Conservation (phyloP, 2,797 vertebrate genomes). For the Rhinichthys osculus region DNA sequence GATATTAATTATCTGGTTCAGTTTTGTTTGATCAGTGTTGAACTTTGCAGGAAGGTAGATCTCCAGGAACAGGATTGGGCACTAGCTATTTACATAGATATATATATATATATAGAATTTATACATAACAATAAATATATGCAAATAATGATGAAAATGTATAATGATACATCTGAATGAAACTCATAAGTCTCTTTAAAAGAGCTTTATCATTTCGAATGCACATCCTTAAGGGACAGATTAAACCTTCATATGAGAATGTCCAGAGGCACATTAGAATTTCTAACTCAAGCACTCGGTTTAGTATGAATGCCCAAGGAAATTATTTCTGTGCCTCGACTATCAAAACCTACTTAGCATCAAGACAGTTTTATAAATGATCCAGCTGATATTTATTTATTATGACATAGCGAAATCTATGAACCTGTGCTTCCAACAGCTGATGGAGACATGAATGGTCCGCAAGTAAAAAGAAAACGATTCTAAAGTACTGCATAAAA, state of each 20-base stretch:
- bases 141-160: background rate
- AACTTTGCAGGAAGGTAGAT: background rate
- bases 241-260: slow-evolving; percentile 32
- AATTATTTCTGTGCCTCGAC: slow-evolving; percentile 50
- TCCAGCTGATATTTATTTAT: slow-evolving; percentile 19
- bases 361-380: slow-evolving; percentile 8
- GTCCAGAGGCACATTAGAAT: slow-evolving; percentile 58
- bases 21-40: background rate
- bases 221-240: background rate
- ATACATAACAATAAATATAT: slow-evolving; percentile 4
- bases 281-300: slow-evolving; percentile 50
- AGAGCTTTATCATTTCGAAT: background rate
- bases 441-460: background rate
- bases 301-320: slow-evolving; percentile 62
- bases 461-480: background rate
- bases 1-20: background rate
- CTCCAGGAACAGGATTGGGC: background rate
- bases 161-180: background rate
- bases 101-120: too few species aligned
- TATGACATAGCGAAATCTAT: background rate
- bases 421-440: background rate
- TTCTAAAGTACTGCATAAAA: background rate
- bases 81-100: background rate
- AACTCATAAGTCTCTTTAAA: background rate
- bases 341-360: slow-evolving; percentile 8